phyloP scores from a whole-genome alignment of 1,140 invertebrate genomes.

The Paraescarpia echinospica region DNA sequence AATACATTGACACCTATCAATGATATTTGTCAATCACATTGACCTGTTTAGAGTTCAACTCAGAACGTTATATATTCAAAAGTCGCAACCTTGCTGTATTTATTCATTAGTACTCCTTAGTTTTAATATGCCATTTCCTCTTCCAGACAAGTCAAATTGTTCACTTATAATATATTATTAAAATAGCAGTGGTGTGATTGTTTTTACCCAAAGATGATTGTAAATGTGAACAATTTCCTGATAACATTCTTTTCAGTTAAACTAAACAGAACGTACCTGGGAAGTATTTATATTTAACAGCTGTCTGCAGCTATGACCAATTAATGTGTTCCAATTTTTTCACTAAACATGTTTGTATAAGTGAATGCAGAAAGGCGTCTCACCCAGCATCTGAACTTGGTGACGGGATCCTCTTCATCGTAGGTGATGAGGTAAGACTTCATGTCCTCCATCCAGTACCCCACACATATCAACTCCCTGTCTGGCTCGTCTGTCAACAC shows the following conservation, averaged over 20 bases:
- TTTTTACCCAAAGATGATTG: no score
- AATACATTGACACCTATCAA: neutral
- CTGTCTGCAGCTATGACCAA: no score
- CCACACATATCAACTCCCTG: constrained; percentile 95
- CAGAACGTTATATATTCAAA: no score
- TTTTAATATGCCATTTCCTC: no score
- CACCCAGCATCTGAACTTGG: constrained; percentile 94
- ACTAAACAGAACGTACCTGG: constrained; percentile 1
- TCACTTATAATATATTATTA: no score
- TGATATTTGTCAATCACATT: neutral
- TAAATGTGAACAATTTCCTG: neutral
- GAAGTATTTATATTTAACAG: no score
- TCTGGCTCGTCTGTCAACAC: constrained; percentile 81
- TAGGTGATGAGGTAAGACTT: constrained; percentile 96
- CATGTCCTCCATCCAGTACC: constrained; percentile 96
- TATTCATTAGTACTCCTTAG: no score
- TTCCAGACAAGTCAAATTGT: no score
- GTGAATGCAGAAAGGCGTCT: neutral
- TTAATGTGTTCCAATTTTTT: neutral
- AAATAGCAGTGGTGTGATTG: no score
- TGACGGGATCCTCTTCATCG: constrained; percentile 93
- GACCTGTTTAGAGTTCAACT: no score
- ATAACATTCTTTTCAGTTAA: neutral
- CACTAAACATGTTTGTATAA: neutral
- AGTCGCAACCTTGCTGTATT: no score